These are phyloP conservation scores for Aratinga solstitialis DNA, from an alignment of 2,797 vertebrate species.

Conservation along the genomic window DNA sequence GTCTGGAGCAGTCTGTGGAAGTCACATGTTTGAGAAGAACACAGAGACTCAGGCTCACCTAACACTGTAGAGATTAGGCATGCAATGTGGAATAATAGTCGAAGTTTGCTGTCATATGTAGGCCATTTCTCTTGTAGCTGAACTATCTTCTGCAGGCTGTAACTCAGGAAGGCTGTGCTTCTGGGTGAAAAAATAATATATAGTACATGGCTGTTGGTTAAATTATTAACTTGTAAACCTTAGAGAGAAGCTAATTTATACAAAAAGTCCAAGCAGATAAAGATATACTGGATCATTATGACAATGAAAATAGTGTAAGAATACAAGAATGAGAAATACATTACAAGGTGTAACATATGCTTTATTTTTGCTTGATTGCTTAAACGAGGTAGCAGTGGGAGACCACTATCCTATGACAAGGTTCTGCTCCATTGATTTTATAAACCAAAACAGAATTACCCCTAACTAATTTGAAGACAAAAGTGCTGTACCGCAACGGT, in stretches of 20 bases:
- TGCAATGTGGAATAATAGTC: not conserved
- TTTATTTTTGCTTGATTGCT: conserved; percentile 74
- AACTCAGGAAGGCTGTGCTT: conserved; percentile 44
- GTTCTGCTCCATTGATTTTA: conserved; percentile 54
- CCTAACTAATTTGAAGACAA: conserved; percentile 2
- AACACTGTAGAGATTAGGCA: not conserved
- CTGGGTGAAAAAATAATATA: conserved; percentile 65
- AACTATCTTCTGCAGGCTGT: conserved; percentile 9
- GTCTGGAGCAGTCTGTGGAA: not conserved
- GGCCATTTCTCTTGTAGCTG: conserved; percentile 45
- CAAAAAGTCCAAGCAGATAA: conserved; percentile 63
- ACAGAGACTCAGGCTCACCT: not conserved
- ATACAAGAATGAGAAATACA: conserved; percentile 65
- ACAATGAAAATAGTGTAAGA: conserved; percentile 73
- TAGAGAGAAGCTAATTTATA: conserved; percentile 65
- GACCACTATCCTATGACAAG: conserved; percentile 43
- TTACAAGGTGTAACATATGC: conserved; percentile 75
- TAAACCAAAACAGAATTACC: conserved; percentile 63
- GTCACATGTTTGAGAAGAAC: not conserved
- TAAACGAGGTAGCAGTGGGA: conserved; percentile 68
- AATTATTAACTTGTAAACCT: conserved; percentile 68
- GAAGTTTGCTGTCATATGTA: conserved; percentile 45
- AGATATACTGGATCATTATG: conserved; percentile 61
- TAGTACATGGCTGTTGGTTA: conserved; percentile 57
- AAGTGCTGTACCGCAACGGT: not conserved